Conservation (phyloP, 2,797 vertebrate species). For the Rhynchonycteris naso region DNA sequence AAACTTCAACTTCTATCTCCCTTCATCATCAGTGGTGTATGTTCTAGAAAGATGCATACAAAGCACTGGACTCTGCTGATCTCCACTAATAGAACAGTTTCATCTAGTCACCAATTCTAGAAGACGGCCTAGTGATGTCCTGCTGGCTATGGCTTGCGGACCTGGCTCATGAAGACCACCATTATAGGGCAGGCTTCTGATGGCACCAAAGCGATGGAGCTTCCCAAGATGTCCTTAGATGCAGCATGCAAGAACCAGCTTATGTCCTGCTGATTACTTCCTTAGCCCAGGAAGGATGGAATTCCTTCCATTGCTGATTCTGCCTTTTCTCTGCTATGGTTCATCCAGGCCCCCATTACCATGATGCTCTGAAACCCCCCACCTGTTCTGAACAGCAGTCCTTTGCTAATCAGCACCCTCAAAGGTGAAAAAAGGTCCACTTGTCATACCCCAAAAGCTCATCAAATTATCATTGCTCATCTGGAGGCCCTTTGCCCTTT, state of each 20-base stretch:
- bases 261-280: neutral
- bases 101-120: neutral
- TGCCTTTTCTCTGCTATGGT: neutral
- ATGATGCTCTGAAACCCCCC: neutral
- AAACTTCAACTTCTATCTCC: neutral
- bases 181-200: neutral
- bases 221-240: neutral
- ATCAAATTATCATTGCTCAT: neutral
- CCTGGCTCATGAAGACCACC: neutral
- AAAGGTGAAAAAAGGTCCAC: neutral
- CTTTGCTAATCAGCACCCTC: neutral
- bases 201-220: neutral
- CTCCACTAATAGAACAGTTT: neutral
- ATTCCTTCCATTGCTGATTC: neutral
- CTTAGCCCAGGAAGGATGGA: neutral
- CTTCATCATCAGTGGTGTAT: neutral
- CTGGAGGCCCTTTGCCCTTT: neutral
- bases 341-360: neutral
- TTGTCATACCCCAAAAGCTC: neutral
- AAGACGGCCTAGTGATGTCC: neutral
- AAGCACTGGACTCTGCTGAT: neutral
- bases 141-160: neutral
- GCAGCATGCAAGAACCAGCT: neutral
- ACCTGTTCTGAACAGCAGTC: neutral
- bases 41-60: neutral